These are phyloP conservation scores for Callocephalon fimbriatum DNA, from an alignment of 2,113 vertebrate genomes.

Conservation along the genomic window DNA sequence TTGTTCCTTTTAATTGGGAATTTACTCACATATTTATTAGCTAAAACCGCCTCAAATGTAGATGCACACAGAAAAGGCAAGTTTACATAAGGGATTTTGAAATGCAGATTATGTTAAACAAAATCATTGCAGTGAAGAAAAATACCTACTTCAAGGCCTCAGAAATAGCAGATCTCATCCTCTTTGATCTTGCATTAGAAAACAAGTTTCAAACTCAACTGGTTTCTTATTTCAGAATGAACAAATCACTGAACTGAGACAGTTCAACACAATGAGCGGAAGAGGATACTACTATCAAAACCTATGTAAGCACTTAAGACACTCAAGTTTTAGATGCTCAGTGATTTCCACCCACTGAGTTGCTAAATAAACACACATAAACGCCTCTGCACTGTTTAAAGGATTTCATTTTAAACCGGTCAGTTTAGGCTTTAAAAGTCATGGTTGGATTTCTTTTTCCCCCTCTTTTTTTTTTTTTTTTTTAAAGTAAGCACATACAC, in stretches of 20 bases:
- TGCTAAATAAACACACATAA: not conserved
- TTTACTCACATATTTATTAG: not conserved
- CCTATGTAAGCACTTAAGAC: not conserved
- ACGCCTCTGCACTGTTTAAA: not conserved
- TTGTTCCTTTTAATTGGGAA: not conserved
- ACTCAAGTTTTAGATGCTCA: not conserved
- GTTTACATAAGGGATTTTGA: not conserved
- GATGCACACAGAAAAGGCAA: not conserved
- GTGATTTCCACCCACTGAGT: not conserved
- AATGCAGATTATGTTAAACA: not conserved
- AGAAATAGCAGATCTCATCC: not conserved
- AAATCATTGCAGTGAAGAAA: not conserved
- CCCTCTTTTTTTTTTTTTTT: too few relatives aligned
- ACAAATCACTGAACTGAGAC: not conserved
- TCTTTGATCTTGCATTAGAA: not conserved
- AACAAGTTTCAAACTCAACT: not conserved
- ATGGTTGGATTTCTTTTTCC: accelerated
- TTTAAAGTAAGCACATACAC: not conserved
- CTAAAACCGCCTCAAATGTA: not conserved
- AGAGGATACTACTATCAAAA: not conserved
- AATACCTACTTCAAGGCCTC: not conserved
- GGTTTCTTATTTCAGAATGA: not conserved
- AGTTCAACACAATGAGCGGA: not conserved
- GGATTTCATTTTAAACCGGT: not conserved
- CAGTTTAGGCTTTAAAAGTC: not conserved